Conservation (phyloP, 1,140 invertebrate genomes). For the Anoplolepis gracilipes region DNA sequence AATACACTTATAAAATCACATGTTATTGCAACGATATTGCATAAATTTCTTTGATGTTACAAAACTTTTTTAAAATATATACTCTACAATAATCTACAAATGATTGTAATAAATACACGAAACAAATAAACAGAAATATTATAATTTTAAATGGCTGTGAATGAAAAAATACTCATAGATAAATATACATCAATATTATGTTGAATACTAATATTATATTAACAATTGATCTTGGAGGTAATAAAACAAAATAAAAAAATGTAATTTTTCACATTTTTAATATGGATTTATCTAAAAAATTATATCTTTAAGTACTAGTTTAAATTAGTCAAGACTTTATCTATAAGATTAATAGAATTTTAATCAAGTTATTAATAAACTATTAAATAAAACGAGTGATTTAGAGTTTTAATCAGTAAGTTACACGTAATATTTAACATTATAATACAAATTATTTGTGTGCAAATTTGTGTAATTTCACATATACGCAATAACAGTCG, state of each 20-base stretch:
- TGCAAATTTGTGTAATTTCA: slow-evolving; percentile 11
- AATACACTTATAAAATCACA: neutral
- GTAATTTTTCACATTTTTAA: neutral
- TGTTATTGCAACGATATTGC: too few relatives aligned
- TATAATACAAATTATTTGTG: neutral
- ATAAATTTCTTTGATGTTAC: too few relatives aligned
- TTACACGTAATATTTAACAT: slow-evolving; percentile 5
- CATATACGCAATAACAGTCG: neutral
- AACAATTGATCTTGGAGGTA: neutral
- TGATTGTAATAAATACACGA: too few relatives aligned
- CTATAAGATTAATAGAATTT: neutral
- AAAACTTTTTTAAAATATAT: too few relatives aligned
- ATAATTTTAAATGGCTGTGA: neutral
- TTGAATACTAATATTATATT: neutral
- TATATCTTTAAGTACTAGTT: neutral
- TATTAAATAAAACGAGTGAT: neutral
- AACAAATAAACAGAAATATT: neutral
- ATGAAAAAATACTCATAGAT: neutral
- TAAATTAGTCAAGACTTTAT: neutral
- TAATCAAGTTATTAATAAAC: too few relatives aligned
- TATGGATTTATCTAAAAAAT: neutral
- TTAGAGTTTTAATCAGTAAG: slow-evolving; percentile 4
- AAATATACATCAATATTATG: neutral
- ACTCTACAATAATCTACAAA: too few relatives aligned
- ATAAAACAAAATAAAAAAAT: neutral